Evolutionary conservation across 2,113 vertebrate species (phyloP).

Genomic region (Solea solea): DNA sequence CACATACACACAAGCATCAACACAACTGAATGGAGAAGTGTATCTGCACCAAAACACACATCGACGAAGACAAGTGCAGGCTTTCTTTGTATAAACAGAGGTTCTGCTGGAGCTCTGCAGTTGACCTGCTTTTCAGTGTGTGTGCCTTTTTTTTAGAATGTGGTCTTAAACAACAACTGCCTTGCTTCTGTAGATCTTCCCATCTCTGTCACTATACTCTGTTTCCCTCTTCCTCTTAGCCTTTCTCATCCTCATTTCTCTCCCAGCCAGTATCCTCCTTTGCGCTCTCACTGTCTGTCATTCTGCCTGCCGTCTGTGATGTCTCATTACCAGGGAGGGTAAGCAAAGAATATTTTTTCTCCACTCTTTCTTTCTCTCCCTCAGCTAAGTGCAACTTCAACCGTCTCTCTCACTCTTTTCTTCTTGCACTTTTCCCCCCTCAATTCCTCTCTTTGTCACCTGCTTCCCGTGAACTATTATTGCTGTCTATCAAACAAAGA

Average conservation of each 20-base stretch:
- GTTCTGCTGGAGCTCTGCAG: slow-evolving; percentile 54
- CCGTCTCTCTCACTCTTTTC: not conserved
- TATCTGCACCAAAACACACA: slow-evolving; percentile 48
- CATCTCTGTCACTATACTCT: slow-evolving; percentile 24
- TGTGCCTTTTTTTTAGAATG: slow-evolving; percentile 8
- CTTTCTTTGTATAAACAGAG: slow-evolving; percentile 66
- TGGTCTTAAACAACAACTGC: slow-evolving; percentile 60
- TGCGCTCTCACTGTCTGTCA: slow-evolving; percentile 37
- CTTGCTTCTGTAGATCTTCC: slow-evolving; percentile 50
- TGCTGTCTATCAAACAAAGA: slow-evolving; percentile 29
- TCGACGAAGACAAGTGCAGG: slow-evolving; percentile 40
- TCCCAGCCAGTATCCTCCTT: slow-evolving; percentile 42
- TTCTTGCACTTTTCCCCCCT: not conserved
- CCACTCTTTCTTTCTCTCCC: not conserved
- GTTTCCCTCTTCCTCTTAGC: slow-evolving; percentile 28
- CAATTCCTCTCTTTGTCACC: slow-evolving; percentile 19
- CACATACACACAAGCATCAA: slow-evolving; percentile 25
- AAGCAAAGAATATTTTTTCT: slow-evolving; percentile 24
- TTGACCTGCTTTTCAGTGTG: slow-evolving; percentile 52
- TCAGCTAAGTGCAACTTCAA: slow-evolving; percentile 26
- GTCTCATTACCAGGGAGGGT: slow-evolving; percentile 48
- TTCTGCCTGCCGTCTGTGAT: slow-evolving; percentile 30
- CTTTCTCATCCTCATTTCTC: slow-evolving; percentile 55
- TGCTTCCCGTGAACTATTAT: slow-evolving; percentile 26
- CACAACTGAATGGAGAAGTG: slow-evolving; percentile 34